A percentile compares a stretch with the other conserved stretches of the same genome.
These are phyloP conservation scores for Oligia strigilis DNA, from an alignment of 2,888 invertebrate genomes.

Conservation along the genomic window DNA sequence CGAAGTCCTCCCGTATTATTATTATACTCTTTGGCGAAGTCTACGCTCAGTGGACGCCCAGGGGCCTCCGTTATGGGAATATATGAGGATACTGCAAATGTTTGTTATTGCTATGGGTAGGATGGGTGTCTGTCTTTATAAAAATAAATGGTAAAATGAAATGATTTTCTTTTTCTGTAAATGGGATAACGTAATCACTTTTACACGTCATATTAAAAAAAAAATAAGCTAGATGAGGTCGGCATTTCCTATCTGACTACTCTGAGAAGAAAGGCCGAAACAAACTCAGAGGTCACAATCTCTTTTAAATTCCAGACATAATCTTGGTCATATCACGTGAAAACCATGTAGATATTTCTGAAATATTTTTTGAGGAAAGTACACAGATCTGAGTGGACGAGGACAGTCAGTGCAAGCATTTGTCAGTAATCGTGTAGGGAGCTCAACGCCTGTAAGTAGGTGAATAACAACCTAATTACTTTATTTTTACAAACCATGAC, in stretches of 20 bases:
- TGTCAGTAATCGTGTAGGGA: not conserved
- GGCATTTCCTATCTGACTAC: not conserved
- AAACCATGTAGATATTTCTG: not conserved
- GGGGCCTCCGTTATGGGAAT: constrained; percentile 1
- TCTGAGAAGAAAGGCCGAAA: not conserved
- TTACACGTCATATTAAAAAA: not conserved
- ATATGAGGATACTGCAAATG: constrained; percentile 36
- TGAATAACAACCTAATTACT: not conserved
- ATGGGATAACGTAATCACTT: not conserved
- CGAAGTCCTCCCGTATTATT: too few species aligned
- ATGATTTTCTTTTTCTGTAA: not conserved
- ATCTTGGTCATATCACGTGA: not conserved
- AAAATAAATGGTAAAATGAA: constrained; percentile 11
- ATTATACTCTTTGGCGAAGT: not conserved
- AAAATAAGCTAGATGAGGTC: not conserved
- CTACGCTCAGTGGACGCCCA: not conserved
- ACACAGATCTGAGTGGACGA: not conserved
- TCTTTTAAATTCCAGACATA: not conserved
- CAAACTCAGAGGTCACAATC: too few species aligned
- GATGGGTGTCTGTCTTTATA: not conserved
- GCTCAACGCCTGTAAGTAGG: not conserved
- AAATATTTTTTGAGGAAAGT: not conserved
- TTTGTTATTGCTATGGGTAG: constrained; percentile 5
- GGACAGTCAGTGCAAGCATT: not conserved
- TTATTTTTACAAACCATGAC: not conserved